Conservation (phyloP, 2,113 vertebrate species). For the Edolisoma coerulescens region DNA sequence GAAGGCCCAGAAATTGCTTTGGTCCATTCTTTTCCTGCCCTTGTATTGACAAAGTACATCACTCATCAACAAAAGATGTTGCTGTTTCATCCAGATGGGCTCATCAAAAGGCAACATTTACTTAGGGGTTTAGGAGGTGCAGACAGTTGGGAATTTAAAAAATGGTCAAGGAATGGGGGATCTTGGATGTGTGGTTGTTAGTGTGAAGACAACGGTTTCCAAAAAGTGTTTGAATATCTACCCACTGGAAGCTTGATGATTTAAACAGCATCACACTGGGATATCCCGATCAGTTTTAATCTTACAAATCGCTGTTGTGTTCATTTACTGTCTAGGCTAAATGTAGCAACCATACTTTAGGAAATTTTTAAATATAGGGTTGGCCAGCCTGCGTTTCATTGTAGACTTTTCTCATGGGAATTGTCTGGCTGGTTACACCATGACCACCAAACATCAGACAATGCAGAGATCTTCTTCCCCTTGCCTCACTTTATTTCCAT, state of each 20-base stretch:
- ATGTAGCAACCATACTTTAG: neutral
- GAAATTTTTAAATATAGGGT: neutral
- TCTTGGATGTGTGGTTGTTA: neutral
- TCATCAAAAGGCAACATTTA: neutral
- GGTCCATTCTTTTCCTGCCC: neutral
- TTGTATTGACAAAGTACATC: neutral
- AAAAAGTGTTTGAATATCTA: neutral
- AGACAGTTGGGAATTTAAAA: neutral
- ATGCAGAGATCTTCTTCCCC: neutral
- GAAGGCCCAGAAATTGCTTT: neutral
- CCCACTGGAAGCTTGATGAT: neutral
- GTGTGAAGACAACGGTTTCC: neutral
- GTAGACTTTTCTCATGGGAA: conserved; percentile 20
- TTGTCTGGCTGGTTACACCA: neutral
- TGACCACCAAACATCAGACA: neutral
- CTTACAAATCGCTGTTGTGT: neutral
- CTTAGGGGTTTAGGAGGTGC: neutral
- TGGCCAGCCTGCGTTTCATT: neutral
- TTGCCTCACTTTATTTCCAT: neutral
- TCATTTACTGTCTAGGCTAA: neutral
- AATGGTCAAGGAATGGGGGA: neutral
- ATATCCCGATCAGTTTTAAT: neutral
- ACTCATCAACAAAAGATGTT: neutral
- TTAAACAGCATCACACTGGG: neutral
- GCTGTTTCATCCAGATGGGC: neutral